Base-by-base conservation (phyloP, 2,113 vertebrate genomes). In the Quiscalus mexicanus region DNA sequence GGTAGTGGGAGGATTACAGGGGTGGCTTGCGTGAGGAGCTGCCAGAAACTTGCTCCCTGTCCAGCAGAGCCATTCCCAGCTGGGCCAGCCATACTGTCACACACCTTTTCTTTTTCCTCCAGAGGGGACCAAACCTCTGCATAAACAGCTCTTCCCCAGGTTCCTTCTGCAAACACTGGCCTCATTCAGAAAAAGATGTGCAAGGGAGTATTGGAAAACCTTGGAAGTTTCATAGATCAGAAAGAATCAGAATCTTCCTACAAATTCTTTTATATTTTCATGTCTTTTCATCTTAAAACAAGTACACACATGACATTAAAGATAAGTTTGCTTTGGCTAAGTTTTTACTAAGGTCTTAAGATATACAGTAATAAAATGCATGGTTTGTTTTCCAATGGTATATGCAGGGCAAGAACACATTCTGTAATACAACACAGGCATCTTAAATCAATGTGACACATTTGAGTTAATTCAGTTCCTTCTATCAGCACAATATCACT, bases 401-500 rank as follows among this genome's bases (percentile, higher is more conserved):
- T 44, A 31, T 52, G 17, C 55, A 86, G 59, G 50, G 60, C 37
- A 80, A 71, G 71, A 91, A n/a, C 37, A 93, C 33, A 33, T 93
- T 96, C 80, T 80, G 35, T 63, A 93, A 59, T 86, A 63, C 35
- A 88, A 82, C 84, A 89, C 63, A 93, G 69, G 69, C 47, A 91
- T 89, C 80, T 91, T 93, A 96, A 96, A 96, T 96, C 90, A 95
- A 65, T 2, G 33, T 77, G 79, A 69, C 85, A 90, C 69, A 49
- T 95, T 52, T 68, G 82, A 96, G 91, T 79, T 95, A 95, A 89
- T 91, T 90, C 93, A 81, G 71, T 77, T 92, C 65, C 55, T 82
- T 95, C 90, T 94, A 77, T 96, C 94, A 89, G 81, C 90, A 76
- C 82, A 90, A 9, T 84, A 92, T 90, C 92, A 78, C 91, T 78